Base-by-base conservation (phyloP, 2,888 invertebrate genomes). In the Serrognathus titanus region DNA sequence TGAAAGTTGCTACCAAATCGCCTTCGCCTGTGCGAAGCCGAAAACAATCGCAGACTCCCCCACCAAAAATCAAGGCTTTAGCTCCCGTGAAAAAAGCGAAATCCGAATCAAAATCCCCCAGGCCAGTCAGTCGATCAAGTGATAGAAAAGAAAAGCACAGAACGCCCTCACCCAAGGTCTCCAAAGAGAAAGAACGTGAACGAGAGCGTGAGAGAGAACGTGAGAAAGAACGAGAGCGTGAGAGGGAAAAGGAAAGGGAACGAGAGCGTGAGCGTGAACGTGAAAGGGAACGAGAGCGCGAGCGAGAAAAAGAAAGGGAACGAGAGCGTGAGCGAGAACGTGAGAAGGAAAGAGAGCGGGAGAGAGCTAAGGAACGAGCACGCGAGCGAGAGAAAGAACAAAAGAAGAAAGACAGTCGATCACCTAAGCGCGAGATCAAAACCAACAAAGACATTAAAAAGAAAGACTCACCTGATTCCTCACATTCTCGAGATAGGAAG, bases 291-390 rank as follows among this genome's bases (percentile, higher is more conserved):
- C 68, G 68, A 16, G 78, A 79, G 65, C 68, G 73, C 35, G 79
- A 77, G 57, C 69, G 81, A 5, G 82, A 82, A 39, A 79, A 78
- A 64, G 83, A 83, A 35, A 75, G 75, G 50, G 70, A 78, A 60
- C 80, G 81, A 43, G 83, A 83, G 49, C 75, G 81, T 40, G 76
- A 76, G 43, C 79, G 78, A 67, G 81, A 83, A 49, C 81, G 81
- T 55, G 79, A 81, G 67, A 64, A 79, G 74, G 65, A 72, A 56
- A 64, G 65, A 38, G 74, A 75, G 12, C 59, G 69, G 9, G 74
- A 73, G 48, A 60, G 67, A 31, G 70, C 69, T 57, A 67, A 67
- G 13, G 73, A 75, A 57, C 40, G 71, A 61, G 64, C 75, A 66
- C 65, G 69, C 55, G 68, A 65, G 60, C 62, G 69, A 10, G 81